phyloP scores from a whole-genome alignment of 1,140 invertebrate species.

The Leptinotarsa defecta region DNA sequence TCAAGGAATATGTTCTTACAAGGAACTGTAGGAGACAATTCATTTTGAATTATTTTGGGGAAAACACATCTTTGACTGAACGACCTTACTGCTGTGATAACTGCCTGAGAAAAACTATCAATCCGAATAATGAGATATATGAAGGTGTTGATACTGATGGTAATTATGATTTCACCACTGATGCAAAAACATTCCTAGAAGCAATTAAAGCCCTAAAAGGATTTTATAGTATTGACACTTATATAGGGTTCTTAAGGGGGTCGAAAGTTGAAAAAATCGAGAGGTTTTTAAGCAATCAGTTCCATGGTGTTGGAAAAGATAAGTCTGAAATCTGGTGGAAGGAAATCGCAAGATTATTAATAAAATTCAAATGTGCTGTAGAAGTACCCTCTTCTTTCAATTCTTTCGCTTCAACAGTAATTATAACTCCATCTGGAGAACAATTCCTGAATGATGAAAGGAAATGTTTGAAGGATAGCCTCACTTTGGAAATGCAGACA shows the following conservation, averaged over 20 bases:
- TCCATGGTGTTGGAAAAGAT: constrained; percentile 62
- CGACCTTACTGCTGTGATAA: constrained; percentile 69
- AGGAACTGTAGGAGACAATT: constrained; percentile 55
- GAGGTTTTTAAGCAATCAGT: constrained; percentile 46
- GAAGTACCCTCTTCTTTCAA: background rate
- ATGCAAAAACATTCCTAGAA: constrained; percentile 62
- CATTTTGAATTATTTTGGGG: constrained; percentile 67
- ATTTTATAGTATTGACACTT: constrained; percentile 59
- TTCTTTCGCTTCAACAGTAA: constrained; percentile 12
- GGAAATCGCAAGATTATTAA: constrained; percentile 59
- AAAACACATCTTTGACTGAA: constrained; percentile 32
- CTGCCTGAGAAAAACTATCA: constrained; percentile 55
- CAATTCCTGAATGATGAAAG: constrained; percentile 10
- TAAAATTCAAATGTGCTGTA: constrained; percentile 22
- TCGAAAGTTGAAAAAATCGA: constrained; percentile 61
- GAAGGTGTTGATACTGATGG: constrained; percentile 54
- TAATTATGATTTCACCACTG: constrained; percentile 62
- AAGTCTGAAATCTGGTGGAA: constrained; percentile 68
- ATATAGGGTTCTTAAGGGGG: constrained; percentile 64
- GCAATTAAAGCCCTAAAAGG: constrained; percentile 60
- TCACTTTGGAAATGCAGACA: constrained; percentile 4
- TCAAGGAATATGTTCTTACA: constrained; percentile 62
- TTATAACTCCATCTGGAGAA: constrained; percentile 11
- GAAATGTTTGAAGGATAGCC: constrained; percentile 2
- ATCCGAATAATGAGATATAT: constrained; percentile 40